phyloP scores from a whole-genome alignment of 2,113 vertebrate genomes.

The Mandrillus leucophaeus region DNA sequence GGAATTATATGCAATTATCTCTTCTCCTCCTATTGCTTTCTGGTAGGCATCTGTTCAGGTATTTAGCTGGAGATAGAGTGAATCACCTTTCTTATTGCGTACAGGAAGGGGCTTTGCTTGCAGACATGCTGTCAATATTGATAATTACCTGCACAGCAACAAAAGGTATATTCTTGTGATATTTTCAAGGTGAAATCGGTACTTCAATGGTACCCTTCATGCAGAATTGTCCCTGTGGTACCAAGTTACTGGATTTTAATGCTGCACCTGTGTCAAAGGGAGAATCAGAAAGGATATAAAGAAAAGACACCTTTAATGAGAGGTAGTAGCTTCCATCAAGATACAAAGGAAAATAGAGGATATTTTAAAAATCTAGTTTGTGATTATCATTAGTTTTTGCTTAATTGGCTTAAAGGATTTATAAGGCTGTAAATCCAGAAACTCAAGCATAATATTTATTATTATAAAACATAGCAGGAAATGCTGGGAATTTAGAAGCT shows the following conservation, averaged over 20 bases:
- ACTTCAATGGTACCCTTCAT: neutral
- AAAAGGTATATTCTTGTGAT: neutral
- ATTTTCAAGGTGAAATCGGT: conserved; percentile 9
- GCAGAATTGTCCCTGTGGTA: neutral
- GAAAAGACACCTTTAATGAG: neutral
- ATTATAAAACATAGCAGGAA: neutral
- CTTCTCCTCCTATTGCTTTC: neutral
- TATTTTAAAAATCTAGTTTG: neutral
- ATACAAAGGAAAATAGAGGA: neutral
- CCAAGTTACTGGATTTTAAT: neutral
- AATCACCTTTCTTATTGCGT: neutral
- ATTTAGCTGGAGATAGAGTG: neutral
- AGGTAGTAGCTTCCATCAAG: neutral
- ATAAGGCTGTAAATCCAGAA: neutral
- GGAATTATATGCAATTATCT: neutral
- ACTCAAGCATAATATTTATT: neutral
- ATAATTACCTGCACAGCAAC: neutral
- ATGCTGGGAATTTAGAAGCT: neutral
- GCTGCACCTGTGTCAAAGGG: neutral
- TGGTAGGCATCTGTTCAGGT: neutral
- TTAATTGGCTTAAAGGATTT: neutral
- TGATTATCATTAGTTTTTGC: neutral
- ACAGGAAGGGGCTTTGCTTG: neutral
- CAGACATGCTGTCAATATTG: neutral
- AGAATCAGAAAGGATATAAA: neutral